Evolutionary conservation across 2,797 vertebrate genomes (phyloP), one percentile per base, ranked within the genome.

Genomic region (Rhincodon typus): DNA sequence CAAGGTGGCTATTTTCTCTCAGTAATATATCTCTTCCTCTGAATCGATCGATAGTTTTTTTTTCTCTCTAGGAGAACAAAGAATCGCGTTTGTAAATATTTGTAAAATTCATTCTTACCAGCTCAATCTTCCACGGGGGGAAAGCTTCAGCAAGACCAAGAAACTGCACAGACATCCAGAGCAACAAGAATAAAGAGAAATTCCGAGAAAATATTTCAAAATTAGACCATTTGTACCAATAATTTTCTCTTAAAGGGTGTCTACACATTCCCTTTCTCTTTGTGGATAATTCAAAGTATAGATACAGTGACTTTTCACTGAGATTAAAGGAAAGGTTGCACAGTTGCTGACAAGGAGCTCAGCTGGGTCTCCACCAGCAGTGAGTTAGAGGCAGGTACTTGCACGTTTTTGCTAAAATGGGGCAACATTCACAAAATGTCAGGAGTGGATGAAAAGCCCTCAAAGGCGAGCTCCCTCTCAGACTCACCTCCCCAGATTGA

Each of bases 81-180:
- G 19, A 46, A 46, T 25, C 38, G 23, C 42, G 8, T 46, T 46
- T 84, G 21, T 5, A 42, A 93, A 93, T 1, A 19, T 42, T 93
- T 93, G 34, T 93, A 93, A 93, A 93, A 93, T 69, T 42, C 53
- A 8, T n/a, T 95, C 96, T 96, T 95, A 97, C 96, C 96, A 94
- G 93, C 74, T 91, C 94, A 46, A 67, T 94, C 62, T 70, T 96
- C 96, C 96, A 84, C 72, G 96, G 25, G 42, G 96, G 95, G 95
- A 95, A 95, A 62, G 95, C 70, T 88, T 57, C 96, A 6, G 95
- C 27, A 0, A 19, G 42, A 53, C 4, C 34, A 50, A 30, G 70
- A 46, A 50, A 53, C 6, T 19, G 46, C 38, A 15, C 53, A 46
- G 15, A 1, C 15, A n/a, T 30, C 94, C 94, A 50, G 42, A 95